A percentile compares a stretch with the other conserved stretches of the same genome.
phyloP scores from a whole-genome alignment of 2,113 vertebrate genomes.

The Gallinago jamesoni region DNA sequence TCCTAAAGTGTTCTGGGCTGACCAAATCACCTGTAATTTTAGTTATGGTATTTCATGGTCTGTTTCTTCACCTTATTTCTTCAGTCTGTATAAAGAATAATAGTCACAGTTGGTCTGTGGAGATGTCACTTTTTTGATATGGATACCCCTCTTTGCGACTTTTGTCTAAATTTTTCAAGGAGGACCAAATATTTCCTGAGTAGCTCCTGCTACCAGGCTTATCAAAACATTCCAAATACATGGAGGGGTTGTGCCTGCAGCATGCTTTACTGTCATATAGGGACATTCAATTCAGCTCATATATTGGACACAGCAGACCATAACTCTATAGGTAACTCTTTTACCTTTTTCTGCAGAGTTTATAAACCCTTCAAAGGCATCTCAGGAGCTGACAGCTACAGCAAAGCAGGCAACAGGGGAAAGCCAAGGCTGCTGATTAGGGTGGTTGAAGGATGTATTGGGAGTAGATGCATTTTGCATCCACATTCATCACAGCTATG shows the following conservation, averaged over 20 bases:
- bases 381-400: not conserved
- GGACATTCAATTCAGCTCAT: not conserved
- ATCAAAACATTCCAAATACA: not conserved
- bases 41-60: not conserved
- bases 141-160: not conserved
- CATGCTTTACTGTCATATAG: fast-evolving
- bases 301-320: not conserved
- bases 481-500: not conserved
- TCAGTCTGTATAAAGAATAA: not conserved
- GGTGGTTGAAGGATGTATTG: not conserved
- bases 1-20: not conserved
- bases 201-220: not conserved
- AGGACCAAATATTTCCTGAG: not conserved
- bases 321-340: not conserved
- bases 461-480: not conserved
- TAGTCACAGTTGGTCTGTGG: not conserved
- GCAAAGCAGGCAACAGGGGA: not conserved
- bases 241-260: not conserved
- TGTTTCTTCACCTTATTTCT: not conserved
- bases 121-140: not conserved
- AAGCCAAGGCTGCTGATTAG: not conserved
- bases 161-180: not conserved
- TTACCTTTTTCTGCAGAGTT: not conserved
- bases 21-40: not conserved
- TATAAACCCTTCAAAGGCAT: not conserved